Base-by-base conservation (phyloP, 2,888 invertebrate species). In the Creontiades dilutus region DNA sequence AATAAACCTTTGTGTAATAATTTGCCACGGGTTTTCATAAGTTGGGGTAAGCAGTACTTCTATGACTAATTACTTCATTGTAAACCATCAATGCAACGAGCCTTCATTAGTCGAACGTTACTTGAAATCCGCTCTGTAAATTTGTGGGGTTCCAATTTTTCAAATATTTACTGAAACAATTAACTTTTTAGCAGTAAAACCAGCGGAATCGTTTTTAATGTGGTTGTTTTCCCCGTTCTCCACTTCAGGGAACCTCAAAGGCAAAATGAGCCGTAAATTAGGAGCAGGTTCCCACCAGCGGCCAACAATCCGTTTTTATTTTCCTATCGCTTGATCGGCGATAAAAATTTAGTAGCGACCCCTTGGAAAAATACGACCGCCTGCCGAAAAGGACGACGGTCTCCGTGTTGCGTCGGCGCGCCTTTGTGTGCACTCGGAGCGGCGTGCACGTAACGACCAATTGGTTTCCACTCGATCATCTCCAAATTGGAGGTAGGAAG, bases 291-390 rank as follows among this genome's bases (percentile, higher is more conserved):
- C 61, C 61, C 61, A 19, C 61, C 16, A 61, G 61, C 61, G 61
- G 61, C 9, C 61, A 61, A 61, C 61, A 61, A 61, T 61, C 61
- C 61, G 61, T 19, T 61, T 61, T 61, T 61, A 61, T 61, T 61
- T 61, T 19, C 61, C 61, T 61, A 61, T 61, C 61, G 61, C n/a
- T 61, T 19, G 61, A 61, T 61, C 61, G 61, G n/a, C 61, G n/a
- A 61, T 61, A 61, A 61, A 61, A 61, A 61, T 61, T 61, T 61
- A 61, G 61, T 61, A 61, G 61, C 61, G 61, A 61, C 61, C 61
- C 52, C 61, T 61, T 61, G 19, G 61, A 61, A 19, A 61, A 9
- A 61, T 19, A 61, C 19, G 61, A 61, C 0, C 61, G 19, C 16
- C 61, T n/a, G 61, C 61, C 61, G 61, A 61, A 61, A 61, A 19